Base-by-base conservation (phyloP, 1,140 invertebrate genomes). In the Macrocentrus cingulum region DNA sequence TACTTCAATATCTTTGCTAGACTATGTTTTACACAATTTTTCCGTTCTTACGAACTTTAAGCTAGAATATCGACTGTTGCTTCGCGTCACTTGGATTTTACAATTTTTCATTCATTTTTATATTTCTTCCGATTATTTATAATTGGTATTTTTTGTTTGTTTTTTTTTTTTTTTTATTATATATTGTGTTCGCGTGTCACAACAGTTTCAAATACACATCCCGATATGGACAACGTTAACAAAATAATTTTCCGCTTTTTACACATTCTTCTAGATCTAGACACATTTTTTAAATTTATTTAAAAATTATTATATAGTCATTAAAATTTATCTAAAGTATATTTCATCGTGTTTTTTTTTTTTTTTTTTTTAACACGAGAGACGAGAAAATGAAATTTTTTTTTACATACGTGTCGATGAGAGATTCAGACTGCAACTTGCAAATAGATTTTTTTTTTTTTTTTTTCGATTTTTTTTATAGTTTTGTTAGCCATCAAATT, bases 241-340 rank as follows among this genome's bases (percentile, higher is more conserved):
- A 66, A 66, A 66, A 66, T 66, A 66, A 62, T 32, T 66, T 53
- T 66, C 61, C 56, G 53, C 53, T 57, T 52, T 60, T 54, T 66
- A 55, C 62, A 61, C 56, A 64, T 60, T 64, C 32, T 61, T 55
- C 60, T 64, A 66, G 50, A 56, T 60, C 62, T 64, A 66, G 52
- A 59, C 54, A 60, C 37, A 56, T 37, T 56, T 61, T 32, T 61
- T 41, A n/a, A n/a, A 23, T 46, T 46, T 22, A 46, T 46, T 46
- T 5, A 29, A n/a, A n/a, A n/a, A n/a, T n/a, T n/a, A n/a, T n/a
- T n/a, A n/a, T n/a, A n/a, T n/a, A n/a, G n/a, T n/a, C n/a, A 9
- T 44, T 16, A 15, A 20, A 15, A 41, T 9, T 44, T 4, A 20
- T 16, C 5, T 44, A 34, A 20, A 44, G n/a, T n/a, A n/a, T n/a